Evolutionary conservation across 2,113 vertebrate species (phyloP).

Genomic region (Pomatostomus ruficeps): DNA sequence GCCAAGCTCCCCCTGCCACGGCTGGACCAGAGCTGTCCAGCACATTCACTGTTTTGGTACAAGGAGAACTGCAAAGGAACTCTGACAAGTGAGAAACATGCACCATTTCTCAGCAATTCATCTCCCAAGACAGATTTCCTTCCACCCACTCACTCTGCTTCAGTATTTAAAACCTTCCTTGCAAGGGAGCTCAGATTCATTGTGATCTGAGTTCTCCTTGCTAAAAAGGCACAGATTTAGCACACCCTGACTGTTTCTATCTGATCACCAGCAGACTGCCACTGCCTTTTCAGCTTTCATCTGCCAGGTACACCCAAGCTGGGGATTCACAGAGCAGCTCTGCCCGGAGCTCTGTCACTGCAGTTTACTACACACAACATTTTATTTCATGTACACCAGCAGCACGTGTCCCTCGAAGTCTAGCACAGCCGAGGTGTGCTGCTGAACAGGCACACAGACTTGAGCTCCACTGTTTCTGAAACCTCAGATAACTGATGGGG

Average conservation of each 20-base stretch:
- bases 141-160: background rate
- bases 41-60: background rate
- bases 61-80: background rate
- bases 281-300: background rate
- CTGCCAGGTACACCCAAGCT: background rate
- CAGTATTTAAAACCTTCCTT: slow-evolving; percentile 8
- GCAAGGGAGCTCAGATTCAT: background rate
- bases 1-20: background rate
- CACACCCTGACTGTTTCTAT: background rate
- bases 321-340: background rate
- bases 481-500: background rate
- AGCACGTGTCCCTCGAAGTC: background rate
- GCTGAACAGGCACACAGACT: background rate
- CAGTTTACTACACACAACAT: background rate
- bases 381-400: background rate
- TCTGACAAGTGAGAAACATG: background rate
- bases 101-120: background rate
- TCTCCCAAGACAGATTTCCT: slow-evolving; percentile 39
- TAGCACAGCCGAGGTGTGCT: background rate
- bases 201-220: background rate
- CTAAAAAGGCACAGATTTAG: background rate
- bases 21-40: background rate
- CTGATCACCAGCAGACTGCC: background rate
- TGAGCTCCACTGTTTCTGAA: background rate
- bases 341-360: background rate